A percentile compares a stretch with the other conserved stretches of the same genome.
These are phyloP conservation scores for Monopterus albus DNA, from an alignment of 2,113 vertebrate genomes.

Conservation along the genomic window DNA sequence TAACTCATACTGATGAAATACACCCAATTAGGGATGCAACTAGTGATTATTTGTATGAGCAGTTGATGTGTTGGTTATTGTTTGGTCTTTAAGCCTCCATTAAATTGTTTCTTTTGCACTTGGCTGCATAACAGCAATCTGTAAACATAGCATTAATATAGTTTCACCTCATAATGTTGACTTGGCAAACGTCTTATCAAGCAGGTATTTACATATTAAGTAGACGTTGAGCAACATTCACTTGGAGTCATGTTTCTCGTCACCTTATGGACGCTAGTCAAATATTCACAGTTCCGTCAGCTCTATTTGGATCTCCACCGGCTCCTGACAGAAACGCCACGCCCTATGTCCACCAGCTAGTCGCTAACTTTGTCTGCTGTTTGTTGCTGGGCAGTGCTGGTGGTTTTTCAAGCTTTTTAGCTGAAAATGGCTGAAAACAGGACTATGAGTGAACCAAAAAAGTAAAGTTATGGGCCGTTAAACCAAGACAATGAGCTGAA, in stretches of 20 bases:
- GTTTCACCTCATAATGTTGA: too few relatives aligned
- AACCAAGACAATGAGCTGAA: slow-evolving; percentile 14
- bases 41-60: background rate
- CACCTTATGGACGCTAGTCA: background rate
- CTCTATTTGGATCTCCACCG: background rate
- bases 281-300: background rate
- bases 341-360: background rate
- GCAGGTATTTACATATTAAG: background rate
- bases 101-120: too few relatives aligned
- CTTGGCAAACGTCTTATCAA: background rate
- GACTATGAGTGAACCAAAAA: background rate
- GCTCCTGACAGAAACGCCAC: background rate
- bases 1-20: background rate
- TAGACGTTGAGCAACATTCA: background rate
- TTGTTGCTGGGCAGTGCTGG: too few relatives aligned
- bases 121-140: too few relatives aligned
- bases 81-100: too few relatives aligned
- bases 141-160: background rate
- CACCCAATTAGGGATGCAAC: background rate
- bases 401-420: too few relatives aligned
- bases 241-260: background rate
- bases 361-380: background rate
- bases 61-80: background rate
- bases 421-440: too few relatives aligned
- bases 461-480: background rate